Evolutionary conservation across 2,113 vertebrate genomes (phyloP), one percentile per base, ranked within the genome.

Genomic region (Cyrtonyx montezumae): DNA sequence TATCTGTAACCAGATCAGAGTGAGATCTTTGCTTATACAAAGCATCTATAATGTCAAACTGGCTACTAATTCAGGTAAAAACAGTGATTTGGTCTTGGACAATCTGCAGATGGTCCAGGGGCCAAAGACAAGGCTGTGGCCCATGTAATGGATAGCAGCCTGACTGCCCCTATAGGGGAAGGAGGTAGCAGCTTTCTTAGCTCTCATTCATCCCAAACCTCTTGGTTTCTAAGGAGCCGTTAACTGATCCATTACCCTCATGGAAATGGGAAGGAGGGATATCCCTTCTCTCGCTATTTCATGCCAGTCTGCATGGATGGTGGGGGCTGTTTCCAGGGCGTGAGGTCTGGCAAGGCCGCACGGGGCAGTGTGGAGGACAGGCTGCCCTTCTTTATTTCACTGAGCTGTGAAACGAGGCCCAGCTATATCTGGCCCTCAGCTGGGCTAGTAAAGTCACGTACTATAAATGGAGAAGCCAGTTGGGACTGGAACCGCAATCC

Each of bases 401-500:
- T 25, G 71, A 73, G 11, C 20, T 74, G 65, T 59, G 78, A 79
- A 84, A 62, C 25, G 40, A 58, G 84, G 49, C 76, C 68, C 56
- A 25, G 73, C 81, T 83, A 9, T 36, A 43, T 22, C 71, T n/a
- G 32, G 55, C 51, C 56, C 51, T 63, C 46, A 30, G 11, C 63
- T 75, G 67, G 61, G 82, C 68, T 91, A 59, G 66, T 49, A 28
- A 91, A 92, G 71, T 70, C 84, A 45, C 46, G 46, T 77, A 19
- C 87, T 93, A 92, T 91, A 94, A 93, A 85, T 83, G 79, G 82
- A 81, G 80, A 61, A 73, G 85, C 82, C 93, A 78, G 66, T 87
- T 91, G 76, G 84, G 85, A 65, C 82, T 86, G 62, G 85, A 95
- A 86, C 76, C 58, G 20, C 73, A 68, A 16, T 90, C 95, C 87